Evolutionary conservation across 1,140 invertebrate species (phyloP), one percentile per base, ranked within the genome.

Genomic region (Adoxophyes honmai): DNA sequence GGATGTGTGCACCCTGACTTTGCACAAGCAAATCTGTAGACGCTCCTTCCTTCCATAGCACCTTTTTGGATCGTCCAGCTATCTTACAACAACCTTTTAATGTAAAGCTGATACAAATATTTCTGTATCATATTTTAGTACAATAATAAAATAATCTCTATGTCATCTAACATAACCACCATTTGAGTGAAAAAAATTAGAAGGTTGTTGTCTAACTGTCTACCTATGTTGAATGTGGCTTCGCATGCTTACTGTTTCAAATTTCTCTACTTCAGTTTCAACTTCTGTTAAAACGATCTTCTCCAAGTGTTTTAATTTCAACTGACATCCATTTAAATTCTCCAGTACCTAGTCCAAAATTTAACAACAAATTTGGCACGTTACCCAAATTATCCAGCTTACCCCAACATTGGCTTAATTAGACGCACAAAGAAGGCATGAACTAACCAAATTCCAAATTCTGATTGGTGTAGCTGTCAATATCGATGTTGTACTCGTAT

Each of bases 41-140:
- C 80, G 81, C 86, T 88, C 83, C 86, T 88, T 86, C 81, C 83
- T 88, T 81, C 83, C 77, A 85, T 77, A 75, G 77, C 81, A 88
- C 81, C 83, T 88, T 88, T 86, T 73, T 88, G 86, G 86, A 84
- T 88, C 86, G 85, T 88, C 85, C 85, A 88, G 85, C 75, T 74
- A 70, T 73, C 70, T 73, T 68, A 34, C 53, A 48, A 48, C 64
- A 68, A 71, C 73, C 73, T 67, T 71, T 73, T 62, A 64, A 68
- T 28, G 21, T 28, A 28, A 2, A 28, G 21, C 21, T 3, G 6
- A 28, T 28, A 28, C 21, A 28, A 3, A 2, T 28, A 6, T 28
- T 28, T 28, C 2, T 28, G 6, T 28, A 3, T 28, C 21, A 28
- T 6, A 28, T 3, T 28, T 28, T 28, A 6, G 2, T 3, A 28